Conservation (phyloP, 2,888 invertebrate species). For the Eupithecia centaureata region DNA sequence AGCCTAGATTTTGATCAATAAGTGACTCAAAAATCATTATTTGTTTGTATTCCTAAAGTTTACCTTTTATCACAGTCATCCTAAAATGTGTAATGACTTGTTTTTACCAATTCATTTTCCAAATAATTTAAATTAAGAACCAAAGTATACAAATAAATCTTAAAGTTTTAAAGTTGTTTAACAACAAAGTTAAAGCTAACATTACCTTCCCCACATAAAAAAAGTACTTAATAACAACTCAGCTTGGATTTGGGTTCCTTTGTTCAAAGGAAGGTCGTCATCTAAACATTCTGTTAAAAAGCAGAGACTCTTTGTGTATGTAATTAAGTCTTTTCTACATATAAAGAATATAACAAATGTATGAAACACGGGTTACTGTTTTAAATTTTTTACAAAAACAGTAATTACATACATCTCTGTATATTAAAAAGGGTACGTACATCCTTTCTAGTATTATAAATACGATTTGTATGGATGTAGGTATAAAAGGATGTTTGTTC, state of each 20-base stretch:
- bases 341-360: not conserved
- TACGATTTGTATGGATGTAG: too few species aligned
- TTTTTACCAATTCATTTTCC: conserved; percentile 38
- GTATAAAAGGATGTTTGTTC: too few species aligned
- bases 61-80: too few species aligned
- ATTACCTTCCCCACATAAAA: conserved; percentile 44
- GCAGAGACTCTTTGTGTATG: conserved; percentile 33
- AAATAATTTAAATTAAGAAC: conserved; percentile 21
- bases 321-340: not conserved
- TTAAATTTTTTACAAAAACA: too few species aligned
- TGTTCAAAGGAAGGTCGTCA: conserved; percentile 48
- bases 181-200: conserved; percentile 41
- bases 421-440: too few species aligned
- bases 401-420: too few species aligned
- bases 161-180: conserved; percentile 36
- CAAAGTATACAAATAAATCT: conserved; percentile 31
- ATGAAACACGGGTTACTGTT: not conserved
- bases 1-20: not conserved
- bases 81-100: not conserved
- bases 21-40: too few species aligned
- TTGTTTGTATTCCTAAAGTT: not conserved
- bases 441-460: too few species aligned
- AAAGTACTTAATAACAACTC: conserved; percentile 44
- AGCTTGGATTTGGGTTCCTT: conserved; percentile 53
- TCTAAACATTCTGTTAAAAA: conserved; percentile 44